Evolutionary conservation across 1,140 invertebrate species (phyloP), one percentile per base, ranked within the genome.

Genomic region (Sarcophaga bullata): DNA sequence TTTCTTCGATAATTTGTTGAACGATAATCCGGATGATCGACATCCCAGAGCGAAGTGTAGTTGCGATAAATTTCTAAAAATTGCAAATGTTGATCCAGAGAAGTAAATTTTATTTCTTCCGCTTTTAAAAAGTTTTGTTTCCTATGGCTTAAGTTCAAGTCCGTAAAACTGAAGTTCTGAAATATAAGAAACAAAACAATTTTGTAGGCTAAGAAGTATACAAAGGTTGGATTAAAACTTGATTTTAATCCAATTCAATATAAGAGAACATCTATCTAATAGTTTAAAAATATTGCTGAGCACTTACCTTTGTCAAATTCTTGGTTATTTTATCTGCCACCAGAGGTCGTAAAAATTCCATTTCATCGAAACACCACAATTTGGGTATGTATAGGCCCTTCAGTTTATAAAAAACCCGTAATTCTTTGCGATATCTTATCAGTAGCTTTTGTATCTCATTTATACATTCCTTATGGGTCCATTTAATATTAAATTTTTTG

Each of bases 341-440:
- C 76, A 88, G 87, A 8, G 85, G 84, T 0, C 86, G 86, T 17
- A 89, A 80, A 47, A 89, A 89, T 48, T 89, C 88, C 75, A 89
- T 85, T 72, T 89, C 85, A 76, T 89, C 88, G 68, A 87, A 89
- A 73, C 88, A 89, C 88, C 88, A 89, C 6, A 89, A 83, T 76
- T 89, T 89, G 13, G 88, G 88, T 80, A 89, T 52, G 50, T 89
- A 89, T 72, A 89, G 78, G 1, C 88, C 88, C 78, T 89, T 89
- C 73, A 86, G 86, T 73, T 87, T 89, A 81, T 88, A 86, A 5
- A 89, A 85, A 84, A 87, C 85, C 46, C 86, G 85, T 17, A 89
- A 84, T 58, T 89, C 88, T 17, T 89, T 88, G 37, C 88, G 88
- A 72, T 89, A 89, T 3, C 87, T 86, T 0, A 86, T 89, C 37